A percentile compares a stretch with the other conserved stretches of the same genome.
Conservation (phyloP, 2,113 vertebrate species). For the Odocoileus virginianus region DNA sequence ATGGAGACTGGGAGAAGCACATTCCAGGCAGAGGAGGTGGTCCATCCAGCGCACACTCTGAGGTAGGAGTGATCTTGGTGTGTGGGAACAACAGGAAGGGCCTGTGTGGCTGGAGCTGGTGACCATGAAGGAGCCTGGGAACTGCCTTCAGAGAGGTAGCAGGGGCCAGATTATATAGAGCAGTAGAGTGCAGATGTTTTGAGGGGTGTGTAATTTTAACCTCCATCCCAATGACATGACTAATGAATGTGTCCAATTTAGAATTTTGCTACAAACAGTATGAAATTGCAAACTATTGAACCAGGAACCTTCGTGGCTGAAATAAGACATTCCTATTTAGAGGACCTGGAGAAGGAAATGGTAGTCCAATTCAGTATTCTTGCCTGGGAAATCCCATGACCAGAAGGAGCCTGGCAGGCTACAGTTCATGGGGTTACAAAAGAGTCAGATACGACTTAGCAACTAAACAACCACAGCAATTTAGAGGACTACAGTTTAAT, state of each 20-base stretch:
- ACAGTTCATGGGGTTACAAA: neutral
- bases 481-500: constrained; percentile 22
- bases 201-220: constrained; percentile 16
- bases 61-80: neutral
- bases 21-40: neutral
- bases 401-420: neutral
- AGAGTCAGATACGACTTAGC: neutral
- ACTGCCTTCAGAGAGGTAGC: neutral
- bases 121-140: neutral
- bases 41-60: neutral
- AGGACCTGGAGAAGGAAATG: neutral
- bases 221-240: neutral
- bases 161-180: neutral
- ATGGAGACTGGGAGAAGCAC: neutral
- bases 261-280: neutral
- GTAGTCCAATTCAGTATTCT: neutral
- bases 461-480: neutral
- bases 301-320: neutral
- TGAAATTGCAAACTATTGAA: neutral
- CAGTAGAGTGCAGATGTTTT: neutral
- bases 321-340: neutral
- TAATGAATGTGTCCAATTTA: neutral
- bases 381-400: neutral
- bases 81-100: neutral
- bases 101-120: neutral